phyloP scores from a whole-genome alignment of 2,797 vertebrate species.

The Sebastolobus altivelis region DNA sequence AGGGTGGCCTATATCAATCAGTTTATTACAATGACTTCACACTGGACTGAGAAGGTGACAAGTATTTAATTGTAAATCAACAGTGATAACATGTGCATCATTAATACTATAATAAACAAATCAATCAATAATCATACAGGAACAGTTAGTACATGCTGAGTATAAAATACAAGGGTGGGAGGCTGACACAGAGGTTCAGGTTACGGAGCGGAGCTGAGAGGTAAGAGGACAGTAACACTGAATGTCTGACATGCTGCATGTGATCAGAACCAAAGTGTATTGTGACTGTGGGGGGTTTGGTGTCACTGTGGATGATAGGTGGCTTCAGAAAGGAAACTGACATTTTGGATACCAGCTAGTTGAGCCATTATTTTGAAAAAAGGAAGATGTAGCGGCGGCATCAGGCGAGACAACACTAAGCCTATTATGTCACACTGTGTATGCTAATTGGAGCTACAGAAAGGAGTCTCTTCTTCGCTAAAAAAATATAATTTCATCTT shows the following conservation, averaged over 20 bases:
- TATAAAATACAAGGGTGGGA: slow-evolving; percentile 50
- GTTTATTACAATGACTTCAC: slow-evolving; percentile 40
- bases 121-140: slow-evolving; percentile 54
- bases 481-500: not conserved
- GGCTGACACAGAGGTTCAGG: not conserved
- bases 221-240: not conserved
- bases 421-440: not conserved
- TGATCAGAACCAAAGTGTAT: not conserved
- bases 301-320: not conserved
- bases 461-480: not conserved
- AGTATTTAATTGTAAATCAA: slow-evolving; percentile 78
- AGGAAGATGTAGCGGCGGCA: not conserved
- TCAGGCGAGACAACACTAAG: not conserved
- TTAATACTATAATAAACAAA: slow-evolving; percentile 67
- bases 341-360: not conserved
- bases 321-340: not conserved
- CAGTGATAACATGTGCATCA: slow-evolving; percentile 71
- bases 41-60: slow-evolving; percentile 62
- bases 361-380: not conserved
- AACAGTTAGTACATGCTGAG: slow-evolving; percentile 72
- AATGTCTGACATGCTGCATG: not conserved
- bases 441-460: not conserved
- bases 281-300: not conserved
- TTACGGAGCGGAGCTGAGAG: slow-evolving; percentile 1
- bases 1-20: not conserved